phyloP scores from a whole-genome alignment of 2,888 invertebrate species.

The Ferdinandea cuprea region DNA sequence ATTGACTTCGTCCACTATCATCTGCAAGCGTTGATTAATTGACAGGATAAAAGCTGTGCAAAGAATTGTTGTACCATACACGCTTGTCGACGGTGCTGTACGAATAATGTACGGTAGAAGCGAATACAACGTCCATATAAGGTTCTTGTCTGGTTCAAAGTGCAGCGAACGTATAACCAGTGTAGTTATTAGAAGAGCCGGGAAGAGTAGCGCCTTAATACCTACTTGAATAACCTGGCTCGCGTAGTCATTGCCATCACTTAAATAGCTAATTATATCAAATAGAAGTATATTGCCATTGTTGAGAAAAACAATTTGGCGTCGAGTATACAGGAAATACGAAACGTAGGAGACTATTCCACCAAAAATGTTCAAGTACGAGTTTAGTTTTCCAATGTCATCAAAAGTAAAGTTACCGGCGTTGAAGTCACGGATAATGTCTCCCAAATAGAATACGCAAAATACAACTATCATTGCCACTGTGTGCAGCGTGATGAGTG shows the following conservation, averaged over 20 bases:
- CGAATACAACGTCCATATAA: constrained; percentile 76
- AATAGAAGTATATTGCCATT: constrained; percentile 71
- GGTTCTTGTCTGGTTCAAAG: constrained; percentile 75
- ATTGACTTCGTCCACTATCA: constrained; percentile 77
- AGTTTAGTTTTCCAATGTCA: constrained; percentile 78
- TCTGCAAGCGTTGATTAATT: constrained; percentile 77
- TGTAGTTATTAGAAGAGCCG: constrained; percentile 76
- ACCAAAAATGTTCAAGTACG: constrained; percentile 79
- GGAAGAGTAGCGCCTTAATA: constrained; percentile 77
- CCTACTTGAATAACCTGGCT: constrained; percentile 64
- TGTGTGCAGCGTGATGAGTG: constrained; percentile 71
- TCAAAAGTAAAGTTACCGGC: constrained; percentile 76
- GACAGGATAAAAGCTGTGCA: constrained; percentile 76
- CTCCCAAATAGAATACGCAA: constrained; percentile 75
- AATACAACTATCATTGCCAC: constrained; percentile 75
- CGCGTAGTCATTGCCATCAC: constrained; percentile 67
- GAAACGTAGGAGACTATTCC: constrained; percentile 77
- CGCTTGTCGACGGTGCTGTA: constrained; percentile 78
- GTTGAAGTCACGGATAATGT: constrained; percentile 77
- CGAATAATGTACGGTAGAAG: constrained; percentile 79
- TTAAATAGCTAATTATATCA: constrained; percentile 74
- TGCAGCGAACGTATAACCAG: constrained; percentile 77
- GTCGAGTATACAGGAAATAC: constrained; percentile 71
- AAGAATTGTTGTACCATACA: constrained; percentile 78
- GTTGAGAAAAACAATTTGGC: constrained; percentile 75